phyloP scores from a whole-genome alignment of 37 sponge, comb jelly and placozoan species.

The Halisarca cf. caerulea region DNA sequence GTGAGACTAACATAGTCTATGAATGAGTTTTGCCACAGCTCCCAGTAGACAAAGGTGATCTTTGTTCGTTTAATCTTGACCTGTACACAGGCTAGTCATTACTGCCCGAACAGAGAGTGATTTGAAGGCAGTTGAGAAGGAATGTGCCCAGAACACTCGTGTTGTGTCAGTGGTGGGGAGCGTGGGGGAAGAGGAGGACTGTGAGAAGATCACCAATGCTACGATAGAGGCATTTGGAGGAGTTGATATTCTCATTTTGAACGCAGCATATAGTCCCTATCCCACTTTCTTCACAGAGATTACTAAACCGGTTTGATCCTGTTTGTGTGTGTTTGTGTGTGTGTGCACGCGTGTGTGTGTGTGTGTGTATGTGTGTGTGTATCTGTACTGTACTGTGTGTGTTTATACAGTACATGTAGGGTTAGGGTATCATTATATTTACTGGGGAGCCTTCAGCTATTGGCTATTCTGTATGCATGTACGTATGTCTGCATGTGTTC shows the following conservation, averaged over 20 bases:
- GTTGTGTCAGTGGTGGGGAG: slow-evolving; percentile 49
- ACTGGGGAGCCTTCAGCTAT: too few species aligned
- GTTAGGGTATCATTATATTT: too few species aligned
- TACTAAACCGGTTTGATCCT: slow-evolving; percentile 39
- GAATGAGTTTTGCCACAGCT: too few species aligned
- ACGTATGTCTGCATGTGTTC: too few species aligned
- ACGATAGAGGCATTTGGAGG: slow-evolving; percentile 46
- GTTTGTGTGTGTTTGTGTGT: too few species aligned
- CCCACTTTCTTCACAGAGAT: slow-evolving; percentile 16
- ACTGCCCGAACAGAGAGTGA: slow-evolving; percentile 42
- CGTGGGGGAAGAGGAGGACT: slow-evolving; percentile 51
- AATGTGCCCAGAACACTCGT: slow-evolving; percentile 26
- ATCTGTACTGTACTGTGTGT: too few species aligned
- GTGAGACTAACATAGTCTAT: too few species aligned
- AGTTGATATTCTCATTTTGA: slow-evolving; percentile 58
- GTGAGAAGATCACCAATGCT: slow-evolving; percentile 32
- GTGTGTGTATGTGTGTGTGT: too few species aligned
- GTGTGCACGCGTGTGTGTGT: too few species aligned
- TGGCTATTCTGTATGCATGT: too few species aligned
- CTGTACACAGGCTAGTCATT: slow-evolving; percentile 41
- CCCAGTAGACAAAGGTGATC: neutral
- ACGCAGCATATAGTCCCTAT: slow-evolving; percentile 40
- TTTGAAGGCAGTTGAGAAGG: slow-evolving; percentile 19
- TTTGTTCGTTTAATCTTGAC: neutral
- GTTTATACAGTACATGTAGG: too few species aligned